Conservation (phyloP, 30 jellyfish, hydroid and myxozoan genomes). For the Mastigias papua region DNA sequence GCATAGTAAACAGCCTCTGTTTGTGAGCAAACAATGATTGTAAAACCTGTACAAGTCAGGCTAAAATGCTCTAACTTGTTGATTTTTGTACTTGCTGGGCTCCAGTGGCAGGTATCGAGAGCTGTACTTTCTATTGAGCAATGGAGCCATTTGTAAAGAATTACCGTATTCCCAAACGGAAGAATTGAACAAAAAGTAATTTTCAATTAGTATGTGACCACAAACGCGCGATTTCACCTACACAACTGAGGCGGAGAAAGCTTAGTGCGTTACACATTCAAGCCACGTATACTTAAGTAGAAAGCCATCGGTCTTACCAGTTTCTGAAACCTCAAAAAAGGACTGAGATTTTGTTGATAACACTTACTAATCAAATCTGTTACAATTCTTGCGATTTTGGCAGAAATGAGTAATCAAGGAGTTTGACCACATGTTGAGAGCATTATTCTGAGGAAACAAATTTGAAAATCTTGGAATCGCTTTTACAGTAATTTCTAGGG, state of each 20-base stretch:
- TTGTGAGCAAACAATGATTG: no score
- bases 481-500: not conserved
- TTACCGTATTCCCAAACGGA: not conserved
- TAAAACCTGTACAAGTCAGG: no score
- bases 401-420: not conserved
- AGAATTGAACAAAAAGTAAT: not conserved
- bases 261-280: not conserved
- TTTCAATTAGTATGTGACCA: constrained; percentile 19
- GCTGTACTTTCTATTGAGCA: no score
- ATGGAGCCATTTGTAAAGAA: constrained; percentile 12
- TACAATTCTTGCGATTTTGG: not conserved
- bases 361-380: constrained; percentile 4
- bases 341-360: not conserved
- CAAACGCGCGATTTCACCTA: not conserved
- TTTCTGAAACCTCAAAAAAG: constrained; percentile 18
- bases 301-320: not conserved
- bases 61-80: no score
- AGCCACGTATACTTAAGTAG: not conserved
- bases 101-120: no score
- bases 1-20: no score
- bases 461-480: not conserved
- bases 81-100: no score
- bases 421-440: not conserved
- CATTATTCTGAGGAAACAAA: not conserved
- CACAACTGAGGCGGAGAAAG: not conserved